Evolutionary conservation across 92 coral and sea anemone species (phyloP).

Genomic region (Phymanthus crucifer): DNA sequence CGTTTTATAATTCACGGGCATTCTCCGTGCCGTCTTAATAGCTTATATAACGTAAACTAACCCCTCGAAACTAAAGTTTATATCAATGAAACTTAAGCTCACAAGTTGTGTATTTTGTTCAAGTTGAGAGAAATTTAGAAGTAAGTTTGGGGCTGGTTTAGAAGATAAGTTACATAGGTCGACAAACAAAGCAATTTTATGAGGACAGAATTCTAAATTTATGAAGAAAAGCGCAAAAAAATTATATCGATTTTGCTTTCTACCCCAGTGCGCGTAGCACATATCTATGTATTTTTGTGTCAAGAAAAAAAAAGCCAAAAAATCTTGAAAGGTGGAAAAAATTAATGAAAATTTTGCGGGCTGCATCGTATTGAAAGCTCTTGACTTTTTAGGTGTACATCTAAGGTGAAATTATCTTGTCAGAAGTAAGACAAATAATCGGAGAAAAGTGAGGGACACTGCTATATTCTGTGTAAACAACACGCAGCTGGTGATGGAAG

Average conservation of each 20-base stretch:
- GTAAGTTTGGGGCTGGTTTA: neutral
- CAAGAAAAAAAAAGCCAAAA: neutral
- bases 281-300: neutral
- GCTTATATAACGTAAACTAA: neutral
- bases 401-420: conserved; percentile 26
- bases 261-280: neutral
- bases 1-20: neutral
- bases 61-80: neutral
- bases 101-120: neutral
- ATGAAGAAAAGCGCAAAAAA: neutral
- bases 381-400: conserved; percentile 22
- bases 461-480: conserved; percentile 31
- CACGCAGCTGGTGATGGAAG: conserved; percentile 32
- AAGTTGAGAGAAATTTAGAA: neutral
- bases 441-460: conserved; percentile 26
- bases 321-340: neutral
- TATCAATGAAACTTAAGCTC: neutral
- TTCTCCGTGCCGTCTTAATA: neutral
- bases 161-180: neutral
- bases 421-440: conserved; percentile 21
- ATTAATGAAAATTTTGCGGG: conserved; percentile 12
- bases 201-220: neutral
- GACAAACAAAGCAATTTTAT: neutral
- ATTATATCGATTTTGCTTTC: neutral
- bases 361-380: neutral